Base-by-base conservation (phyloP, 2,888 invertebrate species). In the Emmelina monodactyla region DNA sequence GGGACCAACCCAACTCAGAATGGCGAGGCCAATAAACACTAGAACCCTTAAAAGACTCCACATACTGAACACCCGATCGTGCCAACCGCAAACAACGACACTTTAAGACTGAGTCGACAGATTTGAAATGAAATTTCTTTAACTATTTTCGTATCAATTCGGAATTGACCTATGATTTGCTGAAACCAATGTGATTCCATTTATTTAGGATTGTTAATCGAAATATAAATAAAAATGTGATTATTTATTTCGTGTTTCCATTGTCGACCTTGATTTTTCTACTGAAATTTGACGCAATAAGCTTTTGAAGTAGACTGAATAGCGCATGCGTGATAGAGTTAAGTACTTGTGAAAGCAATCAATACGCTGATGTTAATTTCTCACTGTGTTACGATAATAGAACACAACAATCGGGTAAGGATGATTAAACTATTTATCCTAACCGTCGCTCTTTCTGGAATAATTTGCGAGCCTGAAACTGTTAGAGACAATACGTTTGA, bases 1-100 rank as follows among this genome's bases (percentile, higher is more conserved):
- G 93, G 94, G 87, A 88, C 42, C 92, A 93, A 59, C 91, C 92
- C 11, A 66, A 67, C 40, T 78, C 79, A 4, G 72, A 76, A 53
- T 76, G 69, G 63, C 66, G 69, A 43, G 70, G 69, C 35, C 73
- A 72, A 49, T 73, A 57, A 29, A 4, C 14, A 14, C 13, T 25
- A 37, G 33, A 10, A 33, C 11, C 31, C 6, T n/a, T 25, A 25
- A 25, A 19, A 6, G n/a, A 9, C 25, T 25, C 25, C 6, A 6
- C 11, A 25, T 25, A 25, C 11, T 25, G n/a, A 25, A 25, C 9
- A 25, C n/a, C 25, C n/a, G 9, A 25, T 25, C 11, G n/a, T 25
- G 25, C 25, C 25, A 25, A n/a, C 11, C n/a, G 12, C 9, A 13
- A 4, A 55, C 61, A 69, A 68, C 66, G 65, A 70, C 64, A 56